These are phyloP conservation scores for Euborellia annulipes DNA, from an alignment of 1,140 invertebrate species.

Conservation along the genomic window DNA sequence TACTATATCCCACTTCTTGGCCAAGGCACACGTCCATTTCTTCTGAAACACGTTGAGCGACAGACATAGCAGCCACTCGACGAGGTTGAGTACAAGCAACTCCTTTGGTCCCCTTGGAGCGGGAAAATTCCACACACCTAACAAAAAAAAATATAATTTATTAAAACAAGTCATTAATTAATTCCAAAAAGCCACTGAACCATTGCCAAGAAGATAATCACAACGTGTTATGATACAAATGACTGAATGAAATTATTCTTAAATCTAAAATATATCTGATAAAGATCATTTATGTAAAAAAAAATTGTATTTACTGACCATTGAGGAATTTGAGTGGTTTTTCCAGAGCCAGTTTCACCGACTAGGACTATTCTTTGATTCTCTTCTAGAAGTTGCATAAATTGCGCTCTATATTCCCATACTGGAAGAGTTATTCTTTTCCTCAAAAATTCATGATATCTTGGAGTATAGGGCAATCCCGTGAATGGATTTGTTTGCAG, in stretches of 20 bases:
- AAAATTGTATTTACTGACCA: slow-evolving; percentile 26
- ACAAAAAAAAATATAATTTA: no score
- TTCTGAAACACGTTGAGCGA: slow-evolving; percentile 93
- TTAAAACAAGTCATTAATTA: no score
- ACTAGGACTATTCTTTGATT: slow-evolving; percentile 89
- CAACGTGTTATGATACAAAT: no score
- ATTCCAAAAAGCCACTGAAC: no score
- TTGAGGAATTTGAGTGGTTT: slow-evolving; percentile 91
- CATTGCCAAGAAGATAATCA: no score
- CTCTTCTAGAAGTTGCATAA: slow-evolving; percentile 77
- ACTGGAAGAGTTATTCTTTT: slow-evolving; percentile 89
- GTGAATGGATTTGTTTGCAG: slow-evolving; percentile 53
- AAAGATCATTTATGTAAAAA: not conserved
- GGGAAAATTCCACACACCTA: slow-evolving; percentile 85
- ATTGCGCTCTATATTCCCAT: slow-evolving; percentile 93
- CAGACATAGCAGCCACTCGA: slow-evolving; percentile 97
- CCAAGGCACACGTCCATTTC: slow-evolving; percentile 97
- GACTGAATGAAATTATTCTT: slow-evolving; percentile 2
- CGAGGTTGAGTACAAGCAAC: slow-evolving; percentile 97
- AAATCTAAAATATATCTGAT: not conserved
- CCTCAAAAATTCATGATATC: slow-evolving; percentile 68
- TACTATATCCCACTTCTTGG: slow-evolving; percentile 97
- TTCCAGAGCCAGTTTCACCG: slow-evolving; percentile 92
- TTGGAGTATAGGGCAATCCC: slow-evolving; percentile 55
- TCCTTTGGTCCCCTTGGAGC: slow-evolving; percentile 51